Base-by-base conservation (phyloP, 2,113 vertebrate species). In the Fregata magnificens region DNA sequence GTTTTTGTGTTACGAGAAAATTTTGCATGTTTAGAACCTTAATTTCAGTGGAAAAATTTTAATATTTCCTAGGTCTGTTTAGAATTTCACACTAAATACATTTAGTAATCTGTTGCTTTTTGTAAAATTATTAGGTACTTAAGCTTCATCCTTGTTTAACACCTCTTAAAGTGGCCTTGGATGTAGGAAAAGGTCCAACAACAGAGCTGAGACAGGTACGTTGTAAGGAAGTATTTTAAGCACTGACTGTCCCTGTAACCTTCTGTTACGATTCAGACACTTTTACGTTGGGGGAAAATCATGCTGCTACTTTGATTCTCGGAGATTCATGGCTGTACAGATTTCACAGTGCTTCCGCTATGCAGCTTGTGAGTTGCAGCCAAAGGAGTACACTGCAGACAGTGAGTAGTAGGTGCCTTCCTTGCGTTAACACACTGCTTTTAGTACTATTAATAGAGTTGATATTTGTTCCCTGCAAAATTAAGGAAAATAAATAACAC, bases 91-190 rank as follows among this genome's bases (percentile, higher is more conserved):
- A 45, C 38, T 84, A 58, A 76, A 47, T 22, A 29, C 28, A 14
- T 56, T 26, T 42, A 80, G 11, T 96, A 85, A 82, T 55, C 28
- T 91, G 13, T 78, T 52, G 21, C 4, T 38, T 67, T 82, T 83
- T 87, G 38, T 66, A 38, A 88, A 92, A 93, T 82, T 72, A 15
- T 74, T 92, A 99, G 99, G 99, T 99, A 34, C 98, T 99, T 93
- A 99, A 99, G 96, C 98, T 99, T 85, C 99, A 99, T 95, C 99
- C 99, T 52, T 98, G 98, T 79, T 97, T 99, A 95, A 98, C 99
- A 17, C 99, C 99, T 26, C 67, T 99, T 44, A 99, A 99, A 98
- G 98, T 99, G 67, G 99, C 99, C 62, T 92, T 99, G 97, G 99
- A 99, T 91, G 96, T 99, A 87, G 98, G 98, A 76, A 98, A 97